Evolutionary conservation across 2,113 vertebrate species (phyloP).

Genomic region (Amphilophus citrinellus): DNA sequence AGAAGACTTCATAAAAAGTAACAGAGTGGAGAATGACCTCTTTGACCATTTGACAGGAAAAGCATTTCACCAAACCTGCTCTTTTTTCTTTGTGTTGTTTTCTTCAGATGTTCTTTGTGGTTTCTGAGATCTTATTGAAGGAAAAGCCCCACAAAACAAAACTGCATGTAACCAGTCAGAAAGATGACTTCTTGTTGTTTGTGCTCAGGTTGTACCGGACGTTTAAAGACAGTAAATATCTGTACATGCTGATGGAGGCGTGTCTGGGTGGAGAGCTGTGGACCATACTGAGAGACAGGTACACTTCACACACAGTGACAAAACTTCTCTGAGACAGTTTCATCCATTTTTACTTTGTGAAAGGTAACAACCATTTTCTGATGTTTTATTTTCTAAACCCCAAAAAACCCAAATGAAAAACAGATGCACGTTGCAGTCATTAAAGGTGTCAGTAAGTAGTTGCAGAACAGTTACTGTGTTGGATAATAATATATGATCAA

Average conservation of each 20-base stretch:
- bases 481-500: too few species aligned
- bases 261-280: constrained; percentile 98
- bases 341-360: neutral
- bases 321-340: too few species aligned
- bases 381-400: neutral
- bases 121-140: neutral
- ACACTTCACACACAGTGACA: neutral
- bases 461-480: neutral
- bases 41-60: neutral
- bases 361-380: too few species aligned
- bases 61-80: neutral
- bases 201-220: constrained; percentile 91
- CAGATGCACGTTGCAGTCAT: neutral
- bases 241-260: constrained; percentile 99
- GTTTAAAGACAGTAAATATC: constrained; percentile 97
- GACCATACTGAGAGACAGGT: constrained; percentile 99
- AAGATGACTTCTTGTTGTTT: neutral
- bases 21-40: neutral
- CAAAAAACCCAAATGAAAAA: neutral
- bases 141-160: neutral
- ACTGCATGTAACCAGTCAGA: rapidly evolving
- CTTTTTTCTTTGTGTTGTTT: neutral
- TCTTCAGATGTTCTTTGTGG: neutral
- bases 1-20: neutral
- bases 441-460: neutral